Base-by-base conservation (phyloP, 2,113 vertebrate genomes). In the Channa maculata region DNA sequence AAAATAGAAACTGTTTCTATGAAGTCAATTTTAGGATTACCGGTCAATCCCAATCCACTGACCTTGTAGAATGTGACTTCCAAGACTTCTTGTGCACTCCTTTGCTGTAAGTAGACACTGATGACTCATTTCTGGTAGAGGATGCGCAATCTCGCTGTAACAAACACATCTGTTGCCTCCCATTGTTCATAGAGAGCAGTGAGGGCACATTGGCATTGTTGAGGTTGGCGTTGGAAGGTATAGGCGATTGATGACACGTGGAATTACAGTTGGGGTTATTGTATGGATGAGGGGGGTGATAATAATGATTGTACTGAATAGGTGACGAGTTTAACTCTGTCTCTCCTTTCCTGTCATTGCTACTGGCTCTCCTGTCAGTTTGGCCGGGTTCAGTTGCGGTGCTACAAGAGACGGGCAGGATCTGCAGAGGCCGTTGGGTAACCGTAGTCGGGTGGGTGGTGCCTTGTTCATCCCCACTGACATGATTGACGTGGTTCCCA, bases 131-230 rank as follows among this genome's bases (percentile, higher is more conserved):
- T 77, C 94, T 94, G 85, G 93, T 88, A 11, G 93, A 88, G 48
- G 92, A 94, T 14, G 95, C 93, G 12, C 87, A 89, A 58, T 77
- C 90, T 49, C 59, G 74, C 6, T 39, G 69, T 62, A 82, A 52
- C 65, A 93, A 94, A 82, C 77, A 76, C 45, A 38, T 83, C 77
- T 81, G 80, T 83, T 94, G 95, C 82, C 92, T 95, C 67, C 94
- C 95, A 24, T 94, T 95, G 86, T 92, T 88, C 86, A 94, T 83
- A 91, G 96, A 95, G 85, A 94, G 95, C 69, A 95, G 81, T 84
- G 95, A 93, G 92, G 96, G 97, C 91, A 96, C 79, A 10, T 98
- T 99, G 95, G 98, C 97, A 85, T 98, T 98, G 94, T 98, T 99
- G 92, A 98, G 97, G 90, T 98, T 99, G 92, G 95, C 96, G 83